These are phyloP conservation scores for Steinernema scapterisci DNA, from an alignment of 2,888 invertebrate genomes.

Conservation along the genomic window DNA sequence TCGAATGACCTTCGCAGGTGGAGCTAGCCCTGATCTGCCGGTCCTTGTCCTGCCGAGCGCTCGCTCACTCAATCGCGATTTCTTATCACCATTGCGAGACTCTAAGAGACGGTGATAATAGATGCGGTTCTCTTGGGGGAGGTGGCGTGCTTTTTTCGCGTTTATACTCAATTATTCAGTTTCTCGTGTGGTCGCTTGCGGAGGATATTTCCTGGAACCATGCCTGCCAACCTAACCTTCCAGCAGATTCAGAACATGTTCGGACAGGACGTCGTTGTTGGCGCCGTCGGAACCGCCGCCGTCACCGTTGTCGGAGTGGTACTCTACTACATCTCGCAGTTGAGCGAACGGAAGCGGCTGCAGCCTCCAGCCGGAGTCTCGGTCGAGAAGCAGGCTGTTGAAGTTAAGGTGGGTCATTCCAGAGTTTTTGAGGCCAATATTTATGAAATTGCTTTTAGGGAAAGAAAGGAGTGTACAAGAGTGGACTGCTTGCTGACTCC, in stretches of 20 bases:
- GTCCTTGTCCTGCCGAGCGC: neutral
- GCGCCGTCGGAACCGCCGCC: slow-evolving; percentile 14
- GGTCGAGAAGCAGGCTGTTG: slow-evolving; percentile 36
- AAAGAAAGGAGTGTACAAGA: slow-evolving; percentile 59
- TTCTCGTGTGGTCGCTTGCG: slow-evolving; percentile 1
- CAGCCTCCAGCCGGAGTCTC: slow-evolving; percentile 36
- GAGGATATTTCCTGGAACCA: neutral
- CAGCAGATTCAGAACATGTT: slow-evolving; percentile 11
- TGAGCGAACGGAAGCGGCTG: slow-evolving; percentile 34
- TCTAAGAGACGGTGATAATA: neutral
- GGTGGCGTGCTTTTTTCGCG: slow-evolving; percentile 26
- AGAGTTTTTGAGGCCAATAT: neutral
- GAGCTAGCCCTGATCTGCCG: neutral
- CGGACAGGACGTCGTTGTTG: slow-evolving; percentile 18
- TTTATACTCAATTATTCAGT: neutral
- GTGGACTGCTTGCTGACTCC: slow-evolving; percentile 53
- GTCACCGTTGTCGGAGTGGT: slow-evolving; percentile 22
- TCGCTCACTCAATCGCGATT: neutral
- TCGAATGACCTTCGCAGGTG: slow-evolving; percentile 27
- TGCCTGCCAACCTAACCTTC: neutral
- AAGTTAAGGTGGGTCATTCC: slow-evolving; percentile 36
- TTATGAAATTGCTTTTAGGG: slow-evolving; percentile 41
- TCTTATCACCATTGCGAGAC: slow-evolving; percentile 26
- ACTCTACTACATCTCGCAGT: slow-evolving; percentile 30
- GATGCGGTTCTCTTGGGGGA: slow-evolving; percentile 7